Evolutionary conservation across 2,113 vertebrate genomes (phyloP), one percentile per base, ranked within the genome.

Genomic region (Poeciliopsis retropinna): DNA sequence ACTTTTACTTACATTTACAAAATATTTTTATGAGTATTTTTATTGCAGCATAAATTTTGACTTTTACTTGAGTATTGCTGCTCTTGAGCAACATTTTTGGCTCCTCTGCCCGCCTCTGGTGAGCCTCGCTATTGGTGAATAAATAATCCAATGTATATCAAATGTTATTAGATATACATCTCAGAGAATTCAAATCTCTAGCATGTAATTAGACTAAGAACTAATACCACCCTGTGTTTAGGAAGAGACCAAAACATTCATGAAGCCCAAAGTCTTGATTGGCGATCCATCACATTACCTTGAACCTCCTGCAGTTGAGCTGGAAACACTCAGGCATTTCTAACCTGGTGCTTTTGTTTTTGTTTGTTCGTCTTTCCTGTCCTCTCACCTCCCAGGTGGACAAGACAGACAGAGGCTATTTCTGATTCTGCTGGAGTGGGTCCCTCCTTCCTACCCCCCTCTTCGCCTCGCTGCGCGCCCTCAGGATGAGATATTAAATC

Each of bases 401-500:
- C 51, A 3, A 10, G 51, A n/a, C 51, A n/a, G 51, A 25, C 51
- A 10, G 51, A 57, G 8, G 51, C 25, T n/a, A 57, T 11, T 25
- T 57, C 51, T 57, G 51, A 25, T 57, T 57, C 25, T 57, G 22
- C 51, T 4, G 51, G 22, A 57, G 51, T n/a, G 22, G n/a, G 25
- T n/a, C n/a, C n/a, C 51, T 57, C 51, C 51, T 54, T 54, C 51
- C 22, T 54, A 54, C 51, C 15, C 51, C 15, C 22, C 51, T 8
- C 51, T 25, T 9, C 2, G 8, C 9, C 3, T 57, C 25, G 22
- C 51, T n/a, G 22, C 10, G 51, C 51, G 25, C 25, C 51, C 25
- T n/a, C 51, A 57, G 51, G 51, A 57, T n/a, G 51, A 57, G 51
- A 57, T n/a, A 57, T 57, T n/a, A n/a, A 57, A 57, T 57, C 51